Evolutionary conservation across 1,140 invertebrate species (phyloP), one percentile per base, ranked within the genome.

Genomic region (Heliconius hewitsoni): DNA sequence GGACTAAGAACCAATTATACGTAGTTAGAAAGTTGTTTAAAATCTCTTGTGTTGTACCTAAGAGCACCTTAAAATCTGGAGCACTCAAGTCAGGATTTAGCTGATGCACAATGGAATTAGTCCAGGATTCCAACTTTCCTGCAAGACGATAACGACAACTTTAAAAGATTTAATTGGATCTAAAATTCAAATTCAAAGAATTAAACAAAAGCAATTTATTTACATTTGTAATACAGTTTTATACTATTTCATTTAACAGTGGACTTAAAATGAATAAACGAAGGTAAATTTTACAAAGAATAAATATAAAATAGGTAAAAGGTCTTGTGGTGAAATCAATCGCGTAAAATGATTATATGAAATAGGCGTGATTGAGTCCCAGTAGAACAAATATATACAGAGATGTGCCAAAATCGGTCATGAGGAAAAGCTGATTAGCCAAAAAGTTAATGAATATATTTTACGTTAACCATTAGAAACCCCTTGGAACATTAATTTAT

Each of bases 41-140:
- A 78, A 73, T 57, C 71, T 73, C 74, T 75, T 34, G 76, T 76
- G 73, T 77, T 74, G 79, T 81, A 78, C 76, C 75, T 74, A 72
- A 78, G 73, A 81, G 80, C 76, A 81, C 80, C 80, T 81, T 81
- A 81, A 78, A 81, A 78, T 81, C 80, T 78, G 80, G 80, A 73
- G 72, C 76, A 78, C 66, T 78, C 75, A 81, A 77, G 76, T 77
- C 73, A 72, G 42, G 79, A 71, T 75, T 81, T 74, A 77, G 80
- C 46, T 37, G 27, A 23, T 70, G 77, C 55, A 78, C 80, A 76
- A 81, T 78, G 71, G 76, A 81, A 81, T 81, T 81, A 81, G 80
- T 81, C 80, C 55, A 73, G 80, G 80, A 81, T 78, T 74, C 76
- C 76, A 81, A 81, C 71, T 81, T 81, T 78, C 74, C 50, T 52